These are phyloP conservation scores for Cinara cedri DNA, from an alignment of 2,888 invertebrate genomes.

Conservation along the genomic window DNA sequence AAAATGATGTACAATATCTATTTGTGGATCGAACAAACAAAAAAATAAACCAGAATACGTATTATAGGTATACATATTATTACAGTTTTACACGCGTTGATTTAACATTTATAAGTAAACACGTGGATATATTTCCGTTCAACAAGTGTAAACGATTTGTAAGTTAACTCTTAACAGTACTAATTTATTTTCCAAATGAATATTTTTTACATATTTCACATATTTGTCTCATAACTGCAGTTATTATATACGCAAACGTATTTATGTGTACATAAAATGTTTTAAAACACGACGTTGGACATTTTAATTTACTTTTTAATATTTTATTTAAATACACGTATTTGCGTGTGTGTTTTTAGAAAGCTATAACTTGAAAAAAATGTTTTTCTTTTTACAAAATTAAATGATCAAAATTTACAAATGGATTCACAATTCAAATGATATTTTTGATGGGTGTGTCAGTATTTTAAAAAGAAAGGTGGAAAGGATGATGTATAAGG, in stretches of 20 bases:
- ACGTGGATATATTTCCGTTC: neutral
- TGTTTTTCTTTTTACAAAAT: neutral
- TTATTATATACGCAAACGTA: neutral
- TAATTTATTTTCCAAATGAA: conserved; percentile 25
- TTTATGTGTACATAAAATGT: neutral
- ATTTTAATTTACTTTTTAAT: neutral
- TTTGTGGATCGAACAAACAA: neutral
- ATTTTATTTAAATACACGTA: neutral
- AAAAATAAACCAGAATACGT: neutral
- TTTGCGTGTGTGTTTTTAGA: neutral
- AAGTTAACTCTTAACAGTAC: neutral
- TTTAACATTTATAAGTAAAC: neutral
- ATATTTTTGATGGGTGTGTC: too few relatives aligned
- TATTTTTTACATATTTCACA: conserved; percentile 28
- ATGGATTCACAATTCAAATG: too few relatives aligned
- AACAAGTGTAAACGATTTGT: conserved; percentile 36
- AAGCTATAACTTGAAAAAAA: neutral
- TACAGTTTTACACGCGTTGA: too few relatives aligned
- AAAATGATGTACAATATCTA: neutral
- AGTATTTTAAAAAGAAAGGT: too few relatives aligned
- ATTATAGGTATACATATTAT: too few relatives aligned
- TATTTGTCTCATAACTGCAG: neutral
- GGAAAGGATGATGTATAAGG: too few relatives aligned
- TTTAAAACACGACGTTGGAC: neutral
- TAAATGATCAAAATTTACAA: neutral